Evolutionary conservation across 1,140 invertebrate species (phyloP).

Genomic region (Ylistrum balloti): DNA sequence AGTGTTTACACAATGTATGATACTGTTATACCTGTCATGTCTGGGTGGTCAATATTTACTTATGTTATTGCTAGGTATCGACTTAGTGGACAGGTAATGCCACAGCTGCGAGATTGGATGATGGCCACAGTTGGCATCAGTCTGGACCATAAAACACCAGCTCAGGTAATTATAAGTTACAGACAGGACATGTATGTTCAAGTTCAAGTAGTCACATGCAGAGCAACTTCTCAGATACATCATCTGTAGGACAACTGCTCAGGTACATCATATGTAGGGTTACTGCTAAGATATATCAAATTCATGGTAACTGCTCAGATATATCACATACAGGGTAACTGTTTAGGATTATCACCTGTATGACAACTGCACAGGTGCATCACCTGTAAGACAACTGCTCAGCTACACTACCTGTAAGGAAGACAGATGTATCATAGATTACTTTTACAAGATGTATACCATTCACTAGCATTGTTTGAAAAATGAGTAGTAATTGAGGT

Average conservation of each 20-base stretch:
- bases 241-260: not conserved
- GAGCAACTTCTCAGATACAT: not conserved
- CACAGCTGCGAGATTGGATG: conserved; percentile 92
- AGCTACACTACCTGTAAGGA: no score
- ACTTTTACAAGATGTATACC: no score
- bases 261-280: not conserved
- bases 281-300: not conserved
- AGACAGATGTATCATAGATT: no score
- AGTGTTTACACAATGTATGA: no score
- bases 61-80: conserved; percentile 87
- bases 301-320: not conserved
- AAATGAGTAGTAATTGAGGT: no score
- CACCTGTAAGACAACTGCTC: not conserved
- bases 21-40: not conserved
- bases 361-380: not conserved
- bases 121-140: conserved; percentile 88
- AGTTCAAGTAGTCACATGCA: conserved; percentile 10
- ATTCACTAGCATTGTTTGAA: no score
- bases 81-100: conserved; percentile 90
- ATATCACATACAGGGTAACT: not conserved
- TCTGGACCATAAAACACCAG: conserved; percentile 82
- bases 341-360: not conserved
- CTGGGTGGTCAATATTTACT: not conserved
- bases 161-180: no score
- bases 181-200: no score